Conservation (phyloP, 2,888 invertebrate genomes). For the Epirrita christyi region DNA sequence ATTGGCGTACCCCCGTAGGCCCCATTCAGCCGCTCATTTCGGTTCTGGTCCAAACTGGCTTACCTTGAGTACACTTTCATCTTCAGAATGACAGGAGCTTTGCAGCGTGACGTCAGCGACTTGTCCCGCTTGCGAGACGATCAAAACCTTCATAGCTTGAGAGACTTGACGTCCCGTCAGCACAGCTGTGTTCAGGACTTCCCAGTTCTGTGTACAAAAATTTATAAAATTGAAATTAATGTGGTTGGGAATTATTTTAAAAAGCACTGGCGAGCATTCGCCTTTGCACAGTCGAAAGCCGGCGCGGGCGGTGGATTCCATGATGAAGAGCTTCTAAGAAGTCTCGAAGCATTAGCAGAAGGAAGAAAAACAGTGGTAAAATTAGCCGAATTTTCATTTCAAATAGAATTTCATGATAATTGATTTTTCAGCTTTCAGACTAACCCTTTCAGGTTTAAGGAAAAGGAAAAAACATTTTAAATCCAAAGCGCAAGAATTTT, state of each 20-base stretch:
- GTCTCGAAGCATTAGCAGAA: too few relatives aligned
- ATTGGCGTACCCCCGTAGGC: too few relatives aligned
- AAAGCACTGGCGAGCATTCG: too few relatives aligned
- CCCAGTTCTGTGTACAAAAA: slow-evolving; percentile 90
- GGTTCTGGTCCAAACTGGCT: slow-evolving; percentile 23
- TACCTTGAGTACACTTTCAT: slow-evolving; percentile 98
- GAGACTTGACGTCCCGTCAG: slow-evolving; percentile 97
- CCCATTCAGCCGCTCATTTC: too few relatives aligned
- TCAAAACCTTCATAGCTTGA: slow-evolving; percentile 97
- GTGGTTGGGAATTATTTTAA: too few relatives aligned
- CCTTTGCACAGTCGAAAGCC: background rate
- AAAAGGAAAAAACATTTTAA: slow-evolving; percentile 27
- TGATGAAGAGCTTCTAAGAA: too few relatives aligned
- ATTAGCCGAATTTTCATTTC: background rate
- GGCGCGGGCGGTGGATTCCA: too few relatives aligned
- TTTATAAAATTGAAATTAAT: background rate
- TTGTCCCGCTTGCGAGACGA: slow-evolving; percentile 96
- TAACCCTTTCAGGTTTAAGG: slow-evolving; percentile 7
- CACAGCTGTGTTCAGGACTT: slow-evolving; percentile 97
- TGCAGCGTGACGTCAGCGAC: slow-evolving; percentile 97
- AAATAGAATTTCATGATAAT: slow-evolving; percentile 21
- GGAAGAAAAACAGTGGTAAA: too few relatives aligned
- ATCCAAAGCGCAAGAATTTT: slow-evolving; percentile 20
- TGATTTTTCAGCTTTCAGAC: slow-evolving; percentile 21
- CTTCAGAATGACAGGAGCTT: slow-evolving; percentile 97